A percentile compares a stretch with the other conserved stretches of the same genome.
phyloP scores from a whole-genome alignment of 2,797 vertebrate species.

The Ceryle rudis region DNA sequence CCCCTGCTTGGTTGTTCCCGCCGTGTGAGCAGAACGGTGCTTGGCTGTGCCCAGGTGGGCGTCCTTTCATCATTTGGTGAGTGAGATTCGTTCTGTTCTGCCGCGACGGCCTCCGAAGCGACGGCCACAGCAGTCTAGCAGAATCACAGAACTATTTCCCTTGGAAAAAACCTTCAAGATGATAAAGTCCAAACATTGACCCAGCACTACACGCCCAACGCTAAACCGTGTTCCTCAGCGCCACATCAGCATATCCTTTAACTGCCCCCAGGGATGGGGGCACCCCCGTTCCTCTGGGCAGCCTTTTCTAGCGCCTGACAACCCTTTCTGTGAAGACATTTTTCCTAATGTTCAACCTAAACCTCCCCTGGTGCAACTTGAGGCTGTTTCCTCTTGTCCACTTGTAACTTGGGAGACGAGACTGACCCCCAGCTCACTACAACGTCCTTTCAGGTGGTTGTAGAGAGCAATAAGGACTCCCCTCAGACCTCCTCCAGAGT shows the following conservation, averaged over 20 bases:
- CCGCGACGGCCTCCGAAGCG: no score
- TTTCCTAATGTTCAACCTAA: neutral
- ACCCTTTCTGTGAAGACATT: fast-evolving
- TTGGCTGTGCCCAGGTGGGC: fast-evolving
- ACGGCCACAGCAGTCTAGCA: neutral
- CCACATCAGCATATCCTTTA: fast-evolving
- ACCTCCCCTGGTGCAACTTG: neutral
- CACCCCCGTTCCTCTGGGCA: neutral
- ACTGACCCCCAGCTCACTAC: fast-evolving
- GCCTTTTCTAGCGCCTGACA: neutral
- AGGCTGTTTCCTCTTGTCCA: neutral
- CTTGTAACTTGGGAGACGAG: neutral
- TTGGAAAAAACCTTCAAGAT: fast-evolving
- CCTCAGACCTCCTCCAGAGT: no score
- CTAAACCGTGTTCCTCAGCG: fast-evolving
- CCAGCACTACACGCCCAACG: fast-evolving
- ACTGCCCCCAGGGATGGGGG: no score
- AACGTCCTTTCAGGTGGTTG: fast-evolving
- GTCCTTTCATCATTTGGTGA: fast-evolving
- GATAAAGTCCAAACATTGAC: fast-evolving
- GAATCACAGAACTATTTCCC: fast-evolving
- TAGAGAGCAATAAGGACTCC: fast-evolving
- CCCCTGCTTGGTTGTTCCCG: no score
- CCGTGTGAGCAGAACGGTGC: no score
- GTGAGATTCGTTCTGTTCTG: no score